These are phyloP conservation scores for Troides helena DNA, from an alignment of 2,888 invertebrate genomes.

Conservation along the genomic window DNA sequence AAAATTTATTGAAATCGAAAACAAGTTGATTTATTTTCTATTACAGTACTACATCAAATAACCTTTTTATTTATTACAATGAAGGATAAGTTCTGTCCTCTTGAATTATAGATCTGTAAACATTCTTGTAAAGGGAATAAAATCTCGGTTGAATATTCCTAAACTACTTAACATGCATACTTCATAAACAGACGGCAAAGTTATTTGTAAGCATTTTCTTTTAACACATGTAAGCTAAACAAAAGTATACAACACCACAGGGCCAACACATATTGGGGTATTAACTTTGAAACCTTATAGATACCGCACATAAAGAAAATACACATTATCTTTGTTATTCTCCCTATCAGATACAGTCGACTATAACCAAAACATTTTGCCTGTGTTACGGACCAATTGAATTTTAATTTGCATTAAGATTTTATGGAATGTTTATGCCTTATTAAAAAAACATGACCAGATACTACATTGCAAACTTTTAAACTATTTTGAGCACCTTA, in stretches of 20 bases:
- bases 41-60: not conserved
- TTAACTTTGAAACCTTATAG: constrained; percentile 13
- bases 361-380: constrained; percentile 44
- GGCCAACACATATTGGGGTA: constrained; percentile 13
- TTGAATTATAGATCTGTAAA: constrained; percentile 6
- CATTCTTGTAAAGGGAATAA: constrained; percentile 23
- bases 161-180: constrained; percentile 26
- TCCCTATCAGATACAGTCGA: constrained; percentile 41
- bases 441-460: constrained; percentile 54
- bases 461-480: constrained; percentile 51
- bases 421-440: constrained; percentile 78
- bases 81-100: not conserved
- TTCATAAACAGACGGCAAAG: constrained; percentile 20
- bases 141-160: constrained; percentile 27
- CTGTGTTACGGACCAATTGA: constrained; percentile 58
- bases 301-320: constrained; percentile 16
- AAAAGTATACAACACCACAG: constrained; percentile 15
- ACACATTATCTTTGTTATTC: constrained; percentile 35
- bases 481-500: constrained; percentile 31
- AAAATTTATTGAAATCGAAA: constrained; percentile 8
- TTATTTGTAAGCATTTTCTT: constrained; percentile 26
- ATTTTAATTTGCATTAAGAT: constrained; percentile 61
- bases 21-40: not conserved
- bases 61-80: not conserved
- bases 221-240: constrained; percentile 24